Evolutionary conservation across 2,888 invertebrate species (phyloP).

Genomic region (Camptogramma bilineatum): DNA sequence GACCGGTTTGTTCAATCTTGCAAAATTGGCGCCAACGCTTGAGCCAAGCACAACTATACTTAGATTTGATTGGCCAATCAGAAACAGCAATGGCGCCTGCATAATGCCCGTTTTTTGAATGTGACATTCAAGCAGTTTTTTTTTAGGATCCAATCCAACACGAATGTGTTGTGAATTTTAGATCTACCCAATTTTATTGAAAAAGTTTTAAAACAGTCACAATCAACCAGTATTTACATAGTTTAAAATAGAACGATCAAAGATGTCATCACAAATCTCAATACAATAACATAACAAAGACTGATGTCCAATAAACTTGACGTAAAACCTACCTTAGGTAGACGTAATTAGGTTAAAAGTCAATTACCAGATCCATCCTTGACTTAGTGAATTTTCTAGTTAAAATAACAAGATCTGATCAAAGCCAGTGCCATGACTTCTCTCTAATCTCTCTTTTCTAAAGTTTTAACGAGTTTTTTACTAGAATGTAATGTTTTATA

Average conservation of each 20-base stretch:
- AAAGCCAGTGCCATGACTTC: constrained; percentile 46
- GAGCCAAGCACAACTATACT: neutral
- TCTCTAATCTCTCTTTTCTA: constrained; percentile 35
- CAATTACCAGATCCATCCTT: constrained; percentile 55
- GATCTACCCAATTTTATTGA: neutral
- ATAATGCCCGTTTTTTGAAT: neutral
- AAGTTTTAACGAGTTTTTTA: constrained; percentile 31
- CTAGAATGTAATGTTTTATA: constrained; percentile 28
- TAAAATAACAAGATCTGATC: constrained; percentile 42
- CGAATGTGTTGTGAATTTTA: neutral
- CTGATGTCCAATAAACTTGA: constrained; percentile 40
- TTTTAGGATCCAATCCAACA: neutral
- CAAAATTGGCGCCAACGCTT: neutral
- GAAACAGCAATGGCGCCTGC: too few species aligned
- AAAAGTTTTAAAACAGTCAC: neutral
- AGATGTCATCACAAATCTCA: constrained; percentile 20
- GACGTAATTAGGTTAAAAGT: constrained; percentile 45
- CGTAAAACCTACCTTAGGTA: constrained; percentile 40
- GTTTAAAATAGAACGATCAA: constrained; percentile 3
- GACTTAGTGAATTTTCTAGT: constrained; percentile 34
- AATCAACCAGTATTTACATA: neutral
- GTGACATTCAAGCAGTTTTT: neutral
- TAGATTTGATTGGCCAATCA: neutral
- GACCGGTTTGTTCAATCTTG: constrained; percentile 17
- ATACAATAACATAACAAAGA: constrained; percentile 39